Conservation (phyloP, 2,797 vertebrate species). For the Psittacula echo region DNA sequence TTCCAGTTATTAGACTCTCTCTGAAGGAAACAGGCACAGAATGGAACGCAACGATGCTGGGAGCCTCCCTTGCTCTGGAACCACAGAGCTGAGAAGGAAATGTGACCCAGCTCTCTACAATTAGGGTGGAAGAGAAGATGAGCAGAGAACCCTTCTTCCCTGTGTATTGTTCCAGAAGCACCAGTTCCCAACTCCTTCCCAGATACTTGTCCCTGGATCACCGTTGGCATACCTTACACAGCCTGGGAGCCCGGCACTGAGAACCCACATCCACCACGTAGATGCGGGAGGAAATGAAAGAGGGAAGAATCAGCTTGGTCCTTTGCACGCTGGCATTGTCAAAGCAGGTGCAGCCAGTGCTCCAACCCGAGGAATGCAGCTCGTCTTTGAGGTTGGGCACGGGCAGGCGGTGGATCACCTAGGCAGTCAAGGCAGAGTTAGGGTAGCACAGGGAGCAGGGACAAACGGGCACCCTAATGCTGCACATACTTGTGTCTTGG, state of each 20-base stretch:
- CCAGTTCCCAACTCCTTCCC: not conserved
- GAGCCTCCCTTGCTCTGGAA: not conserved
- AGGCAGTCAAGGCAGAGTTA: not conserved
- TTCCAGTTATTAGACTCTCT: not conserved
- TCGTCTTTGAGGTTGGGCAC: conserved; percentile 91
- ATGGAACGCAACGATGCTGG: rapidly evolving
- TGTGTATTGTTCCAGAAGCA: not conserved
- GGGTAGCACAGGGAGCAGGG: not conserved
- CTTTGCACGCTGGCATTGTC: conserved; percentile 78
- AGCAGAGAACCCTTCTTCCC: not conserved
- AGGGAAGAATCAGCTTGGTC: conserved; percentile 86
- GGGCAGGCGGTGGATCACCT: conserved; percentile 93
- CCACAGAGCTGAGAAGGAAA: not conserved
- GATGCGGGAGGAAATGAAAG: conserved; percentile 89
- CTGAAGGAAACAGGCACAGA: not conserved
- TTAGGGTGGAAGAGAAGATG: not conserved
- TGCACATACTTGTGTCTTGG: not conserved
- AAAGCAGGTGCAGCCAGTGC: conserved; percentile 88
- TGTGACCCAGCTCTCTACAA: not conserved
- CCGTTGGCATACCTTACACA: conserved; percentile 83
- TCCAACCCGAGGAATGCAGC: conserved; percentile 92
- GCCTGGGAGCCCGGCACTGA: conserved; percentile 74
- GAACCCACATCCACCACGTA: conserved; percentile 89
- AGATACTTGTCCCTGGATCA: rapidly evolving
- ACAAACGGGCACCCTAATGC: not conserved